These are phyloP conservation scores for Dolichoris vasculosae DNA, from an alignment of 1,140 invertebrate genomes.

Conservation along the genomic window DNA sequence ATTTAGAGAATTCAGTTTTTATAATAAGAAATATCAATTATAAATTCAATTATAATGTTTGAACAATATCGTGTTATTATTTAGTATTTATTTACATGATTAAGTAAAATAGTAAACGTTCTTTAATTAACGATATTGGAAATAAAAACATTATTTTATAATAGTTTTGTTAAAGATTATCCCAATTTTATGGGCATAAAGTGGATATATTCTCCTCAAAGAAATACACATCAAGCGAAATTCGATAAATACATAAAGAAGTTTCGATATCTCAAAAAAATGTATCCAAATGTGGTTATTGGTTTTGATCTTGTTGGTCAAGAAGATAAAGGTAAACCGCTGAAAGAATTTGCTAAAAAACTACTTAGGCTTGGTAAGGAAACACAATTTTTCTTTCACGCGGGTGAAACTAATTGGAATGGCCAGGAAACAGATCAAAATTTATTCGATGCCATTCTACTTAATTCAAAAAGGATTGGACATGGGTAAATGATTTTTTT, in stretches of 20 bases:
- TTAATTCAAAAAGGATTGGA: slow-evolving; percentile 79
- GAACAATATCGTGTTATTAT: too few species aligned
- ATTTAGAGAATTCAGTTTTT: too few species aligned
- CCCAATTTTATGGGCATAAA: slow-evolving; percentile 82
- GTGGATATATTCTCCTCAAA: slow-evolving; percentile 81
- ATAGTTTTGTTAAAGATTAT: slow-evolving; percentile 75
- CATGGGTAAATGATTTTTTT: slow-evolving; percentile 63
- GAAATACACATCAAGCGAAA: slow-evolving; percentile 55
- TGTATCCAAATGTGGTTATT: slow-evolving; percentile 78
- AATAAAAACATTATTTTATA: background rate
- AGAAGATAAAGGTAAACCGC: slow-evolving; percentile 75
- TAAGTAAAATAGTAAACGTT: too few species aligned
- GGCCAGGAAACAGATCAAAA: slow-evolving; percentile 81
- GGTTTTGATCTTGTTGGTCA: slow-evolving; percentile 80
- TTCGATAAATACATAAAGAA: slow-evolving; percentile 57
- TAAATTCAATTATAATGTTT: too few species aligned
- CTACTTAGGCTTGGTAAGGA: slow-evolving; percentile 69
- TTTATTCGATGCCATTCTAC: slow-evolving; percentile 83
- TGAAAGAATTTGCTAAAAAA: slow-evolving; percentile 72
- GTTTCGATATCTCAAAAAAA: slow-evolving; percentile 66
- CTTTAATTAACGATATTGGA: too few species aligned
- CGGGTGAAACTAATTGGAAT: slow-evolving; percentile 87
- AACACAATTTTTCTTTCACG: slow-evolving; percentile 85
- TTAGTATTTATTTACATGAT: too few species aligned
- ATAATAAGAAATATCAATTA: too few species aligned